These are phyloP conservation scores for Philopotamus ludificatus DNA, from an alignment of 1,140 invertebrate genomes.

Conservation along the genomic window DNA sequence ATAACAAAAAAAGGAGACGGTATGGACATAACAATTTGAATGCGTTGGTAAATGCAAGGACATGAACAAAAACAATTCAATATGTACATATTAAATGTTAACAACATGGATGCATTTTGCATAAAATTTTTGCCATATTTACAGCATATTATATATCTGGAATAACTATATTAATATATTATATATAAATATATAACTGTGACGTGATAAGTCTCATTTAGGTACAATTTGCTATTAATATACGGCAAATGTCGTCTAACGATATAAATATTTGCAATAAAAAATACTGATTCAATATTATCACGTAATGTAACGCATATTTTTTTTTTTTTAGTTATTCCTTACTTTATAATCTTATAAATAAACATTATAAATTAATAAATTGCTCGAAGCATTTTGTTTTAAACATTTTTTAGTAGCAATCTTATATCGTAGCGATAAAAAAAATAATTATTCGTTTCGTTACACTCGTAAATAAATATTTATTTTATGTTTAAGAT, in stretches of 20 bases:
- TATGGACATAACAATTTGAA: background rate
- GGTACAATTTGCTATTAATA: no score
- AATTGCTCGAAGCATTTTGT: background rate
- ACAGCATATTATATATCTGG: conserved; percentile 23
- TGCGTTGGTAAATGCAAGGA: conserved; percentile 23
- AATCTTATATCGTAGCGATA: background rate
- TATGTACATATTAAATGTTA: background rate
- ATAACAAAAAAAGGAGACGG: no score
- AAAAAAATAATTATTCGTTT: background rate
- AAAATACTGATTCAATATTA: no score
- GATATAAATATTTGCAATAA: no score
- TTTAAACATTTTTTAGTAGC: background rate
- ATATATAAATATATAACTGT: no score
- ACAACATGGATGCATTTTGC: background rate
- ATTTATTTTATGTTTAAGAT: conserved; percentile 5
- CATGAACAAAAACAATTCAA: conserved; percentile 19
- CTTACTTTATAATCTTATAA: background rate
- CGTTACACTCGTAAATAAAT: conserved; percentile 7
- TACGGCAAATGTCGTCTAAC: no score
- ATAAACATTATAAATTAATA: background rate
- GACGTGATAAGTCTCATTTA: no score
- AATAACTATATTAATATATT: background rate
- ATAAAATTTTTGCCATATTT: conserved; percentile 30
- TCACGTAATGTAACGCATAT: no score
- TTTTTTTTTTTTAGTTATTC: no score